Evolutionary conservation across 2,888 invertebrate species (phyloP).

Genomic region (Strigamia maritima): DNA sequence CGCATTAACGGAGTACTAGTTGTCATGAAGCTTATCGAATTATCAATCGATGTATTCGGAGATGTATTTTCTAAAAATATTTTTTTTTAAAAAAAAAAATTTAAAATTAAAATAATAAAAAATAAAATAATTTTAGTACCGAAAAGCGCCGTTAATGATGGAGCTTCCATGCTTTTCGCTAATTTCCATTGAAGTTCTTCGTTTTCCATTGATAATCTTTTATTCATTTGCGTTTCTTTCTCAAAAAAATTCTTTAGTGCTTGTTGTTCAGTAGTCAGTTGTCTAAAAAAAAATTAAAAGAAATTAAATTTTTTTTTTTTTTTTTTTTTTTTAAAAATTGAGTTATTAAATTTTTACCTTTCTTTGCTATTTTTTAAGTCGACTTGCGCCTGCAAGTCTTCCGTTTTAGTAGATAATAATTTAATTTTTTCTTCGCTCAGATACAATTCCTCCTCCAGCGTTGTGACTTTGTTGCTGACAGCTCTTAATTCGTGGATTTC

Average conservation of each 20-base stretch:
- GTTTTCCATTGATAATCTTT: slow-evolving; percentile 73
- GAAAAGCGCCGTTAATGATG: neutral
- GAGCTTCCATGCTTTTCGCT: slow-evolving; percentile 58
- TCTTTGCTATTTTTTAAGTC: slow-evolving; percentile 69
- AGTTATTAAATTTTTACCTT: slow-evolving; percentile 57
- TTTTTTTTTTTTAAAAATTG: too few species aligned
- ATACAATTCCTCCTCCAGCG: slow-evolving; percentile 71
- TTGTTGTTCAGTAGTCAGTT: slow-evolving; percentile 67
- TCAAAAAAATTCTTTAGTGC: slow-evolving; percentile 63
- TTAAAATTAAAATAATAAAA: neutral
- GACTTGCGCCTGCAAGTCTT: slow-evolving; percentile 75
- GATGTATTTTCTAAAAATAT: neutral
- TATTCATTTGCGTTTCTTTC: slow-evolving; percentile 73
- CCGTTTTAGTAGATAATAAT: slow-evolving; percentile 74
- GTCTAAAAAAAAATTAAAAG: slow-evolving; percentile 55
- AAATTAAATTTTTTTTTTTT: neutral
- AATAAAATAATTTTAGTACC: neutral
- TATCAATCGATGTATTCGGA: neutral
- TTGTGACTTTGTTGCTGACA: slow-evolving; percentile 61
- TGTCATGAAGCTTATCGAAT: neutral
- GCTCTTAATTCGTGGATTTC: slow-evolving; percentile 71
- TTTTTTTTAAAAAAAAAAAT: too few species aligned
- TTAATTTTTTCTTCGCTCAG: slow-evolving; percentile 70
- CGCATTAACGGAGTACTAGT: neutral
- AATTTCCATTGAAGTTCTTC: slow-evolving; percentile 86